Percentiles rank a stretch among this genome's conserved stretches.
Conservation (phyloP, 2,797 vertebrate species). For the Gallinago nigripennis region DNA sequence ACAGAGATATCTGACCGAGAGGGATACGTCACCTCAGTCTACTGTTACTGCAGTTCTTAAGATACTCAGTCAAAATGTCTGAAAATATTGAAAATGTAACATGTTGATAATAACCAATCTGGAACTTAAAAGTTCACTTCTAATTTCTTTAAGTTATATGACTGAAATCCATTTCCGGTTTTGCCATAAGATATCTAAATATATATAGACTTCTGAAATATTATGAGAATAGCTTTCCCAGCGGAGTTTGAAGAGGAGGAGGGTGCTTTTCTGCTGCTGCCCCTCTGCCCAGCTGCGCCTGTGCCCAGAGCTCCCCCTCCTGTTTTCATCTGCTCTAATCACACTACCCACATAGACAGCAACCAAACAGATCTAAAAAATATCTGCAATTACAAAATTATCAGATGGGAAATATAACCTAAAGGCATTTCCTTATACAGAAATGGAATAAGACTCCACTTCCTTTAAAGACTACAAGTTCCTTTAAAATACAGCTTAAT, state of each 20-base stretch:
- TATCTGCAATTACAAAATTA: background rate
- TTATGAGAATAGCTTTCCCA: background rate
- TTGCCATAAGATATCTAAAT: background rate
- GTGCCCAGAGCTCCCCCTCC: conserved; percentile 42
- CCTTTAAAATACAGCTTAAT: background rate
- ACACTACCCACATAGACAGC: fast-evolving
- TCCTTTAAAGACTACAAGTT: background rate
- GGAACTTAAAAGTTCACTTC: background rate
- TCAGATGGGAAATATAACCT: background rate
- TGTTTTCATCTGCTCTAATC: background rate
- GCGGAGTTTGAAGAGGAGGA: background rate
- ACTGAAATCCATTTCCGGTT: background rate
- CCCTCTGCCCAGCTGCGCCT: background rate
- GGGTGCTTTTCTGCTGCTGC: background rate
- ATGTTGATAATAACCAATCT: background rate
- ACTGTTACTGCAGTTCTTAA: background rate
- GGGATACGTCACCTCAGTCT: background rate
- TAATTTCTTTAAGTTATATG: background rate
- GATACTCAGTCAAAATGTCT: background rate
- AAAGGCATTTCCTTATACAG: background rate
- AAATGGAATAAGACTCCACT: background rate
- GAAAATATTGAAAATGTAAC: background rate
- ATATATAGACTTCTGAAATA: background rate
- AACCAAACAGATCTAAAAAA: background rate
- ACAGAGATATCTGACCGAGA: background rate